Base-by-base conservation (phyloP, 2,797 vertebrate genomes). In the Buphagus erythrorhynchus region DNA sequence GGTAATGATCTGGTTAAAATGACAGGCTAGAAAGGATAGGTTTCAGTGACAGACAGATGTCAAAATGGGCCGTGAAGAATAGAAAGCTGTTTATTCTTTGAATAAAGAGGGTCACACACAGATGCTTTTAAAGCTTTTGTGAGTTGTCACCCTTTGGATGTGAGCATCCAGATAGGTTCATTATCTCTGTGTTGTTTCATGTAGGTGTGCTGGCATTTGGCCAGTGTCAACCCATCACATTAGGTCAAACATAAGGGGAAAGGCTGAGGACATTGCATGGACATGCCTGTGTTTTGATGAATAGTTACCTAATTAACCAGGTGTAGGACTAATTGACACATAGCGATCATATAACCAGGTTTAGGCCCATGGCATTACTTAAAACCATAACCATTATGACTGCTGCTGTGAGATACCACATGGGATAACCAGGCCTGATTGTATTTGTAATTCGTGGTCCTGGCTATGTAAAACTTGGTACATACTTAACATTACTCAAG, bases 61-160 rank as follows among this genome's bases (percentile, higher is more conserved):
- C n/a, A 51, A 45, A 83, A 28, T 13, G 29, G 31, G 16, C 24
- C 0, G 0, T 35, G 43, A 51, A 58, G 51, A 69, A 18, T 16
- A 65, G 51, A 29, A 76, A 10, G 15, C 58, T 61, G 11, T 46
- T 55, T 77, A 13, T 80, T 72, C 28, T 33, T 69, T 67, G 33
- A 38, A 11, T 59, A 48, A 48, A 31, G 33, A 62, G 42, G 19
- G n/a, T n/a, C 8, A 21, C 9, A 13, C 7, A 7, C 0, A 42
- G 26, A 10, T 76, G 31, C 7, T 9, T 58, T 59, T 48, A 35
- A 43, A 74, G 36, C 16, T 84, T 45, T 36, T 62, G 4, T 31
- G 33, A 55, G 8, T 59, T 59, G 28, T 20, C 18, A 20, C 6
- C 1, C 35, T 85, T 74, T 43, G 40, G 40, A 40, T 38, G 29